These are phyloP conservation scores for Cossypha niveicapilla DNA, from an alignment of 2,797 vertebrate species.

Conservation along the genomic window DNA sequence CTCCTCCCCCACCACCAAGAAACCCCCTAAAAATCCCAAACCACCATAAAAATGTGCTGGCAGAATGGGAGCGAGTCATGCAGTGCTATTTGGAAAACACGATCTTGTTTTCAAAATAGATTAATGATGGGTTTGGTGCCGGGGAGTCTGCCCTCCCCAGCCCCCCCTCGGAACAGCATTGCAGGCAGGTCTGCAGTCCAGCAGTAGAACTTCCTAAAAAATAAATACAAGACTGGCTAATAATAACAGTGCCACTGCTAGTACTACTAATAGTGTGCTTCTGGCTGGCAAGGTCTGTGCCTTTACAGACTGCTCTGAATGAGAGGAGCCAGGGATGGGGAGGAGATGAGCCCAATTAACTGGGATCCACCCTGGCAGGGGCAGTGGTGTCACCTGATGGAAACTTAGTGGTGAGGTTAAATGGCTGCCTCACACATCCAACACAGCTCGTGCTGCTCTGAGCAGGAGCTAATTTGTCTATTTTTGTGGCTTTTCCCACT, in stretches of 20 bases:
- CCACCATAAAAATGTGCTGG: conserved; percentile 32
- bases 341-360: neutral
- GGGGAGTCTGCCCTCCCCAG: conserved; percentile 5
- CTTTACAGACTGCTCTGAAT: neutral
- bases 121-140: conserved; percentile 34
- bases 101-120: conserved; percentile 45
- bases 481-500: neutral
- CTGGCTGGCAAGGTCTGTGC: neutral
- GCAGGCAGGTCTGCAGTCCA: conserved; percentile 31
- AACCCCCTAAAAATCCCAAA: conserved; percentile 66
- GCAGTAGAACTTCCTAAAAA: conserved; percentile 32
- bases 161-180: neutral
- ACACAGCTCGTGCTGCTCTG: fast-evolving
- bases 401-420: neutral
- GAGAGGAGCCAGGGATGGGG: neutral
- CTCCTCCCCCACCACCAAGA: conserved; percentile 30
- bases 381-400: neutral
- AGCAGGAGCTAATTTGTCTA: neutral
- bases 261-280: neutral
- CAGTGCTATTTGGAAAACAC: conserved; percentile 63
- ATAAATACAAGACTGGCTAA: conserved; percentile 44
- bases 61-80: neutral
- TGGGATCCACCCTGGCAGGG: neutral
- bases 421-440: neutral
- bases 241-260: conserved; percentile 39